phyloP scores from a whole-genome alignment of 2,888 invertebrate genomes.

The Chloromyia formosa region DNA sequence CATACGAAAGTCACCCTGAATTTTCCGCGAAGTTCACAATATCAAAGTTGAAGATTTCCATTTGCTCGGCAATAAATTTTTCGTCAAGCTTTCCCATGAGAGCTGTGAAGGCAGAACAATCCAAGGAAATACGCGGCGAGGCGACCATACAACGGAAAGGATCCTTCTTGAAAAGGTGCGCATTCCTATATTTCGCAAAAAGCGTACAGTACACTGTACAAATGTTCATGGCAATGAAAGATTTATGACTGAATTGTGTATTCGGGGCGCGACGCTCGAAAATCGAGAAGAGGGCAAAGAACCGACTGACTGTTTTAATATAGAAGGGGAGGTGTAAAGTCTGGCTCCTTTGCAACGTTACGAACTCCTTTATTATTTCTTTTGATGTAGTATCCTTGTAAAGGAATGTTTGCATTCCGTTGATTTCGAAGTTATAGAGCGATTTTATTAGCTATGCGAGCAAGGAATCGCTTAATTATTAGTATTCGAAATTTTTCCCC shows the following conservation, averaged over 20 bases:
- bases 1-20: constrained; percentile 19
- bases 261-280: constrained; percentile 6
- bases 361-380: constrained; percentile 35
- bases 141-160: not conserved
- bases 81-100: constrained; percentile 30
- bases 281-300: not conserved
- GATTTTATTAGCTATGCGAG: constrained; percentile 34
- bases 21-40: constrained; percentile 36
- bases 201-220: not conserved
- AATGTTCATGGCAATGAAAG: constrained; percentile 37
- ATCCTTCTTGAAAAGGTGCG: constrained; percentile 24
- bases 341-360: not conserved
- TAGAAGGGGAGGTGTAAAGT: not conserved
- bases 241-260: constrained; percentile 32
- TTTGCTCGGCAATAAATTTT: constrained; percentile 32
- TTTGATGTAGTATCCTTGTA: constrained; percentile 37
- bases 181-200: constrained; percentile 4
- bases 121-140: not conserved
- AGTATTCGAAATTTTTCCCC: constrained; percentile 14
- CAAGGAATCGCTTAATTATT: constrained; percentile 24
- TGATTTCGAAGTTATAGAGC: constrained; percentile 11
- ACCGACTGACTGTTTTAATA: not conserved
- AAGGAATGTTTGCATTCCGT: constrained; percentile 22
- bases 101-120: not conserved
- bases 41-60: constrained; percentile 40